Base-by-base conservation (phyloP, 53 echinoderm and acorn worm species). In the Antedon mediterranea region DNA sequence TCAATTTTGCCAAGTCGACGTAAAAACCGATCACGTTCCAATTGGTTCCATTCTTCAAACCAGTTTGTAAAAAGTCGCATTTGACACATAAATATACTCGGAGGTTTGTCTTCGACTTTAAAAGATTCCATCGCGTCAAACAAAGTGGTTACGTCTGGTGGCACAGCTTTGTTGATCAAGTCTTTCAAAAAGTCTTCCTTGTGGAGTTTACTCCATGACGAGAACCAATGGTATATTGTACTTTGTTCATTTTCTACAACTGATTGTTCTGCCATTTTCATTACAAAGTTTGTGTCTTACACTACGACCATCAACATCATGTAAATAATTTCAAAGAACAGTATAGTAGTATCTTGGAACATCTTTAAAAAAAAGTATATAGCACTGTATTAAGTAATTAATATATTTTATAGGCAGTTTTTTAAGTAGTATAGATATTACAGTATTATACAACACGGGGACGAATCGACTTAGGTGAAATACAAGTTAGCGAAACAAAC, bases 1-100 rank as follows among this genome's bases (percentile, higher is more conserved):
- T 85, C 71, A 11, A 85, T 74, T 70, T 88, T 91, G 20, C 73
- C 74, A 13, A 90, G 75, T 33, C 75, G 79, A 28, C 78, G 29
- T 26, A 88, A 29, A 43, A 90, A 88, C 28, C 71, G 28, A 30
- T 88, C 88, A 31, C 83, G 82, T 31, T 90, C 88, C 29, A 78
- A 74, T 3, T 88, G 83, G 0, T 85, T 71, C 91, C 91, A 90
- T 33, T 76, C 82, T 5, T 82, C 42, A 81, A 90, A 90, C 91
- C 91, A 90, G 3, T 77, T 77, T 0, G 79, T 77, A 43, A 90
- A 90, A 8, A 90, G 81, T 77, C 85, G 85, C 31, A 87, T 42
- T 57, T 90, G 91, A 73, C 91, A 90, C 83, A 85, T 82, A 81
- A 88, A 90, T 71, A 90, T 90, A 32, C 83, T 83, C 0, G 88